Conservation (phyloP, 2,888 invertebrate genomes). For the Ectropis crepuscularia region DNA sequence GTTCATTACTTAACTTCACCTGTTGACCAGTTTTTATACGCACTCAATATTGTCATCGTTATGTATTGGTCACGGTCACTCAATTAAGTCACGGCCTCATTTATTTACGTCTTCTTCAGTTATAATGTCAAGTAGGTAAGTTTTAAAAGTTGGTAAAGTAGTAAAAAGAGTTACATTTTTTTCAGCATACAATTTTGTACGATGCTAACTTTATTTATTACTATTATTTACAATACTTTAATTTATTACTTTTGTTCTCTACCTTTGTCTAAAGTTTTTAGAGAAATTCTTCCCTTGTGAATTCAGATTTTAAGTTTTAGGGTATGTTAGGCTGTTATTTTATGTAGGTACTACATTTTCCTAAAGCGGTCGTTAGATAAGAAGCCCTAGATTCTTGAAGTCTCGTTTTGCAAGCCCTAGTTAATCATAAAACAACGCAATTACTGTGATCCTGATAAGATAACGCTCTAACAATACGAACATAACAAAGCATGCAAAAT, state of each 20-base stretch:
- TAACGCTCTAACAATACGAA: conserved; percentile 16
- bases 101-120: not conserved
- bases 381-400: conserved; percentile 16
- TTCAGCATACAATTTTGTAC: too few relatives aligned
- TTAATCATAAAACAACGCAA: conserved; percentile 29
- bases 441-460: conserved; percentile 28
- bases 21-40: conserved; percentile 6
- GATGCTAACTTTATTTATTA: too few relatives aligned
- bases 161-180: too few relatives aligned
- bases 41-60: not conserved
- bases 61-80: conserved; percentile 31
- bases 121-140: not conserved
- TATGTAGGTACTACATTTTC: conserved; percentile 14
- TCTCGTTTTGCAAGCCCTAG: conserved; percentile 4
- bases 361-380: conserved; percentile 14
- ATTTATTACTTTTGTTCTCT: too few relatives aligned
- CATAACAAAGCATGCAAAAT: conserved; percentile 26
- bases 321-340: not conserved
- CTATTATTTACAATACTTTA: too few relatives aligned
- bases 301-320: not conserved
- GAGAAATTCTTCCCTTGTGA: not conserved
- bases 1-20: conserved; percentile 3
- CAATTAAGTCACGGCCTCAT: conserved; percentile 33
- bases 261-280: not conserved
- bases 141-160: not conserved